These are phyloP conservation scores for Stegana nigrithorax DNA, from an alignment of 2,888 invertebrate genomes.

Conservation along the genomic window DNA sequence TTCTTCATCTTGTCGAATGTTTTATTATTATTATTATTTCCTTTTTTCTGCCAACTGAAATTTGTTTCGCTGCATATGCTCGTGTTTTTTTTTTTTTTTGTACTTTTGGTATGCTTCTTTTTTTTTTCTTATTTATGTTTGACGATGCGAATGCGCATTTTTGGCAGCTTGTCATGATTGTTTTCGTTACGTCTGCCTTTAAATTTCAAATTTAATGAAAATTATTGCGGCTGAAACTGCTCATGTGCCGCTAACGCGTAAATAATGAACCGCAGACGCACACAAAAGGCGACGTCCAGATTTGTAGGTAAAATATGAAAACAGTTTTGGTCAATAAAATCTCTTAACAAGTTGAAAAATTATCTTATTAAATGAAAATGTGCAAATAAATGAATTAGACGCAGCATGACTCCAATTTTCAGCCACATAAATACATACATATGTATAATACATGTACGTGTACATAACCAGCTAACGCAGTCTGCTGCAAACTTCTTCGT, in stretches of 20 bases:
- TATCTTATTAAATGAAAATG: conserved; percentile 44
- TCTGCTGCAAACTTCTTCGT: too few relatives aligned
- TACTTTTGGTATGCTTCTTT: background rate
- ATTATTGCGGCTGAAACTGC: background rate
- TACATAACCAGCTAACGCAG: too few relatives aligned
- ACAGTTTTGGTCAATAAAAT: background rate
- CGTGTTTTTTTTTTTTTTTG: background rate
- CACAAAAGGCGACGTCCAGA: background rate
- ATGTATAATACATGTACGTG: too few relatives aligned
- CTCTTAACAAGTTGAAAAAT: conserved; percentile 39
- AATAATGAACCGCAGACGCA: background rate
- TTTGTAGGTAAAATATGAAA: background rate
- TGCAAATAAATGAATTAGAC: conserved; percentile 41
- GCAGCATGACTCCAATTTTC: conserved; percentile 33
- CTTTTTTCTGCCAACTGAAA: conserved; percentile 17
- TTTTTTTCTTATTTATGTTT: conserved; percentile 4
- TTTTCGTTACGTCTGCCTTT: conserved; percentile 25
- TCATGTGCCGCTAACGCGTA: background rate
- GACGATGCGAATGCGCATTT: conserved; percentile 23
- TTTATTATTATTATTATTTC: background rate
- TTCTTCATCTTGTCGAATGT: conserved; percentile 28
- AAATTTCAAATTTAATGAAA: conserved; percentile 44
- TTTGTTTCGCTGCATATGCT: conserved; percentile 14
- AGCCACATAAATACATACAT: too few relatives aligned
- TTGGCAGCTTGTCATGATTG: conserved; percentile 35